Evolutionary conservation across 2,113 vertebrate species (phyloP).

Genomic region (Myanophis thanlyinensis): DNA sequence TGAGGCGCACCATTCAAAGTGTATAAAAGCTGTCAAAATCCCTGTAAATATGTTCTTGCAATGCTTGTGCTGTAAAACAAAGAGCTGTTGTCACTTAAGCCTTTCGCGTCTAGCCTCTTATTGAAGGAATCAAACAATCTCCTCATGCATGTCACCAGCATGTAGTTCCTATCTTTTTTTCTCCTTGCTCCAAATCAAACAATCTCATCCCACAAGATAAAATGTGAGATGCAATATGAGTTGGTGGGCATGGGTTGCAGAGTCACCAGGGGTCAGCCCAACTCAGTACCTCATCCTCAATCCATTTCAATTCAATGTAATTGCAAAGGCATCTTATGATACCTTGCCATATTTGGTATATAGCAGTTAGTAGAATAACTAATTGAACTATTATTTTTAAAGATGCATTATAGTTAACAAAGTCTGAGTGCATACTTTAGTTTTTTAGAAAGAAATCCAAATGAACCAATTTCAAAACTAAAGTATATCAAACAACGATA

Average conservation of each 20-base stretch:
- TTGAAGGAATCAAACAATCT: too few relatives aligned
- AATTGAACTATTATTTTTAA: neutral
- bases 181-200: neutral
- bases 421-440: neutral
- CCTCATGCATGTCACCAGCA: neutral
- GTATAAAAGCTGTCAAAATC: too few relatives aligned
- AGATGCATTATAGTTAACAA: neutral
- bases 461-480: neutral
- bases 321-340: neutral
- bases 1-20: too few relatives aligned
- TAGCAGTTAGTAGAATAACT: neutral
- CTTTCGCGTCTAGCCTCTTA: too few relatives aligned
- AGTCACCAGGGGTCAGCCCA: neutral
- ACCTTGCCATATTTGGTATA: neutral
- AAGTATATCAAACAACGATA: neutral
- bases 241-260: neutral
- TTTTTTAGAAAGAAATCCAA: slow-evolving; percentile 2
- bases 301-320: neutral
- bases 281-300: neutral
- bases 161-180: neutral
- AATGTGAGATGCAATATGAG: neutral
- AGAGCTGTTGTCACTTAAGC: too few relatives aligned
- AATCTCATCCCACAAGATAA: neutral
- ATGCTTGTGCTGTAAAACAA: too few relatives aligned
- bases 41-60: too few relatives aligned